Evolutionary conservation across 2,888 invertebrate genomes (phyloP).

Genomic region (Ectemnius lituratus): DNA sequence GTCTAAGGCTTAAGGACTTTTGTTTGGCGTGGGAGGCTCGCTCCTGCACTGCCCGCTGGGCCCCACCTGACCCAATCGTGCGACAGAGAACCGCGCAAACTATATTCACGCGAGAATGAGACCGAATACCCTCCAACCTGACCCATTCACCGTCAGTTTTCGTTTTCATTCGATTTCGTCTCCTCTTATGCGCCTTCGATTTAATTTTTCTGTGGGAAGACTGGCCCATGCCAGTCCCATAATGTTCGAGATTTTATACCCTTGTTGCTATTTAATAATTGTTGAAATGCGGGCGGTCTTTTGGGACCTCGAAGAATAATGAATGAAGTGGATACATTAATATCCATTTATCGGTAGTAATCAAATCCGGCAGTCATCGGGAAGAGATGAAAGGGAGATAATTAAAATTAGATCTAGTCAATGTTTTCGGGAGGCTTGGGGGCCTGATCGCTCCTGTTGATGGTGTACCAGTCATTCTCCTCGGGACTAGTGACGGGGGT

Average conservation of each 20-base stretch:
- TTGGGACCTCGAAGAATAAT: too few relatives aligned
- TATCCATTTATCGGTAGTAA: too few relatives aligned
- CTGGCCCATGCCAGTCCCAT: neutral
- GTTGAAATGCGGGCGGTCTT: too few relatives aligned
- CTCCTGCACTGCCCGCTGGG: conserved; percentile 54
- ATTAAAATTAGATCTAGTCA: conserved; percentile 74
- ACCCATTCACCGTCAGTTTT: conserved; percentile 46
- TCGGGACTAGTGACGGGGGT: conserved; percentile 38
- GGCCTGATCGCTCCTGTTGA: conserved; percentile 23
- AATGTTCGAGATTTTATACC: too few relatives aligned
- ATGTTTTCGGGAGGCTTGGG: conserved; percentile 68
- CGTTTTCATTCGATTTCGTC: conserved; percentile 43
- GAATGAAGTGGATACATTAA: too few relatives aligned
- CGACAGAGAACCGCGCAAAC: neutral
- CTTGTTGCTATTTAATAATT: too few relatives aligned
- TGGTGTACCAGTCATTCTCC: conserved; percentile 27
- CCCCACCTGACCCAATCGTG: conserved; percentile 44
- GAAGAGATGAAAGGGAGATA: neutral
- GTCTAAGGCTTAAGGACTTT: conserved; percentile 77
- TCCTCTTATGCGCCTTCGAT: conserved; percentile 21
- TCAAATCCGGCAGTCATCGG: too few relatives aligned
- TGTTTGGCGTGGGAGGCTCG: conserved; percentile 77
- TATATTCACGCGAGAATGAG: neutral
- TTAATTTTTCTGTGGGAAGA: conserved; percentile 28
- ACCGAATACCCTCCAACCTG: conserved; percentile 28